Conservation (phyloP, 2,797 vertebrate genomes). For the Acanthurus lineatus region DNA sequence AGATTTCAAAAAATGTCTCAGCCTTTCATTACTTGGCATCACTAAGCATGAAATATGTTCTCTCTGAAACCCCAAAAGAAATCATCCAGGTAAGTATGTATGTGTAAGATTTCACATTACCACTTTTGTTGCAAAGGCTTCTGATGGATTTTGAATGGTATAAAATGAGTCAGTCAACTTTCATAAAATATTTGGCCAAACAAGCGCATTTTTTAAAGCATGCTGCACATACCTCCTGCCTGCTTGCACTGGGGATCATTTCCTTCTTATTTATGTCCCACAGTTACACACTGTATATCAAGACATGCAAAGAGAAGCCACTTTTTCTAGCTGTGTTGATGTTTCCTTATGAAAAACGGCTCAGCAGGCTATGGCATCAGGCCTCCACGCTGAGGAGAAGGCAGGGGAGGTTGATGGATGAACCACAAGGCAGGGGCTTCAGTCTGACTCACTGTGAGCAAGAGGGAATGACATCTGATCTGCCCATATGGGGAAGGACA, state of each 20-base stretch:
- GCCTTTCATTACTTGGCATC: constrained; percentile 12
- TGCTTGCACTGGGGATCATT: constrained; percentile 19
- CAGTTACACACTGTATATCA: constrained; percentile 34
- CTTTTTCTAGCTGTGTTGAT: constrained; percentile 56
- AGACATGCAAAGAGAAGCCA: constrained; percentile 29
- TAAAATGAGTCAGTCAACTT: constrained; percentile 7
- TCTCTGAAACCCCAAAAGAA: constrained; percentile 2
- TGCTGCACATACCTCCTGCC: constrained; percentile 24
- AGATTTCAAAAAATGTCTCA: constrained; percentile 8
- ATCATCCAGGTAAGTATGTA: constrained; percentile 1
- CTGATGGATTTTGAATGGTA: constrained; percentile 8
- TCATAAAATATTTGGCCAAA: constrained; percentile 35
- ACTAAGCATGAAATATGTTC: constrained; percentile 20
- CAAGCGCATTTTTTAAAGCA: constrained; percentile 42
- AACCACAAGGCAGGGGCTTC: constrained; percentile 52
- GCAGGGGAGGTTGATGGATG: constrained; percentile 51
- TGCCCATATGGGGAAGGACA: constrained; percentile 47
- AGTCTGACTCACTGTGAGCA: constrained; percentile 34
- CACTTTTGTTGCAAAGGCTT: constrained; percentile 11
- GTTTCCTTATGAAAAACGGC: constrained; percentile 61
- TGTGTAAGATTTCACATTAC: neutral
- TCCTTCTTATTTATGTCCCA: constrained; percentile 35
- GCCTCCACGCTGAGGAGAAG: constrained; percentile 40
- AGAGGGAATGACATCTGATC: constrained; percentile 51
- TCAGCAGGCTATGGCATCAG: constrained; percentile 51